These are phyloP conservation scores for Acrobasis repandana DNA, from an alignment of 2,888 invertebrate genomes.

Conservation along the genomic window DNA sequence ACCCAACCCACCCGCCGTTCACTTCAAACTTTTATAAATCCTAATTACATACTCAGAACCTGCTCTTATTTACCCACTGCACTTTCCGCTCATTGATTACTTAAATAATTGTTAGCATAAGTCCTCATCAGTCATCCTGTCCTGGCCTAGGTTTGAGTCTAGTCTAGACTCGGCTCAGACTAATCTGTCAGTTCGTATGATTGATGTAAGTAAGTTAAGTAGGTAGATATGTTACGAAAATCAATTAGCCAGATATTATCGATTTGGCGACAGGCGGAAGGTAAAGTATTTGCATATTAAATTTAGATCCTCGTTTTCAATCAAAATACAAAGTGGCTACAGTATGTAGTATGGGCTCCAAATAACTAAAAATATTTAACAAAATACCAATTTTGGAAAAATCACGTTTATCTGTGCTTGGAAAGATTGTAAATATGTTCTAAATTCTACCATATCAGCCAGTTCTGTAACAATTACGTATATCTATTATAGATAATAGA, in stretches of 20 bases:
- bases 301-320: background rate
- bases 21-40: background rate
- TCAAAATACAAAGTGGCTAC: conserved; percentile 1
- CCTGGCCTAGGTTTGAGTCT: background rate
- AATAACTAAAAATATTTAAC: background rate
- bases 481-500: too few species aligned
- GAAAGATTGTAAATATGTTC: too few species aligned
- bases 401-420: too few species aligned
- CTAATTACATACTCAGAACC: background rate
- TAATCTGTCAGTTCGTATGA: conserved; percentile 31
- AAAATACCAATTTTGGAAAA: too few species aligned
- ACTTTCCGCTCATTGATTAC: conserved; percentile 13
- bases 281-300: conserved; percentile 4
- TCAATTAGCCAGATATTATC: conserved; percentile 12
- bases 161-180: conserved; percentile 38
- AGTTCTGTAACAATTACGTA: too few species aligned
- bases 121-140: conserved; percentile 19
- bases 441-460: too few species aligned
- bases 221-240: background rate
- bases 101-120: conserved; percentile 14
- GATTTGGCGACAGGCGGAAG: background rate
- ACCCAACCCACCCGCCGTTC: background rate
- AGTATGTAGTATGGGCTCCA: background rate
- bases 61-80: background rate
- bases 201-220: conserved; percentile 17